phyloP scores from a whole-genome alignment of 1,140 invertebrate species.

The Zaprionus ghesquierei region DNA sequence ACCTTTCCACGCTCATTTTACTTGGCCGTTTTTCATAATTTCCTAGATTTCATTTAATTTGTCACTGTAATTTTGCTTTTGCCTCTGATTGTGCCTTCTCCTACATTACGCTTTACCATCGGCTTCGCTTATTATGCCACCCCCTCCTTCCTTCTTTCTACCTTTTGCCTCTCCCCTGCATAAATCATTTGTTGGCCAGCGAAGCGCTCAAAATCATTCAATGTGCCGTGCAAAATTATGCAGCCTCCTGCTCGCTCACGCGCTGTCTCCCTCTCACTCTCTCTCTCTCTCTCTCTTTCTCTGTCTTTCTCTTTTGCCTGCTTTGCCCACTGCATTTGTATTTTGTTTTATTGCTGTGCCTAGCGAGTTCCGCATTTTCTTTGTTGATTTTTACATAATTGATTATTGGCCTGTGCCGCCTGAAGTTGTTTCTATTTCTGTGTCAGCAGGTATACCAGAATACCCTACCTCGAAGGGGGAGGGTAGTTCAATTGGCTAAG shows the following conservation, averaged over 20 bases:
- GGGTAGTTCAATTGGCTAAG: too few relatives aligned
- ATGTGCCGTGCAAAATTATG: slow-evolving; percentile 69
- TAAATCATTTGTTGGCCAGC: slow-evolving; percentile 54
- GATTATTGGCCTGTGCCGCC: slow-evolving; percentile 55
- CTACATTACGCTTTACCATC: neutral
- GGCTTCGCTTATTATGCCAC: neutral
- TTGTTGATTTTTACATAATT: slow-evolving; percentile 67
- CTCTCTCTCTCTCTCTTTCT: neutral
- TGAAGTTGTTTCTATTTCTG: slow-evolving; percentile 16
- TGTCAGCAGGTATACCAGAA: neutral
- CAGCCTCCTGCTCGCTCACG: slow-evolving; percentile 7
- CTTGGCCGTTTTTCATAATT: slow-evolving; percentile 42
- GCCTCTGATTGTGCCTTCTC: slow-evolving; percentile 3
- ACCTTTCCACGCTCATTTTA: neutral
- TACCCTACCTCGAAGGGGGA: neutral
- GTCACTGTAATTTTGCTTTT: slow-evolving; percentile 63
- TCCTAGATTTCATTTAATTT: slow-evolving; percentile 61
- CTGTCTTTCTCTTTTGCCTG: neutral
- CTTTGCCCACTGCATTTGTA: slow-evolving; percentile 44
- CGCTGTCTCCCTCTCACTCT: neutral
- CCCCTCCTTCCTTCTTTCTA: neutral
- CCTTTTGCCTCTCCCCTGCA: slow-evolving; percentile 23
- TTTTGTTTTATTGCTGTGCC: slow-evolving; percentile 67
- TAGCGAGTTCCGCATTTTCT: slow-evolving; percentile 52
- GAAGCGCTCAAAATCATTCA: slow-evolving; percentile 66